Evolutionary conservation across 1,140 invertebrate genomes (phyloP).

Genomic region (Nixonia krombeini): DNA sequence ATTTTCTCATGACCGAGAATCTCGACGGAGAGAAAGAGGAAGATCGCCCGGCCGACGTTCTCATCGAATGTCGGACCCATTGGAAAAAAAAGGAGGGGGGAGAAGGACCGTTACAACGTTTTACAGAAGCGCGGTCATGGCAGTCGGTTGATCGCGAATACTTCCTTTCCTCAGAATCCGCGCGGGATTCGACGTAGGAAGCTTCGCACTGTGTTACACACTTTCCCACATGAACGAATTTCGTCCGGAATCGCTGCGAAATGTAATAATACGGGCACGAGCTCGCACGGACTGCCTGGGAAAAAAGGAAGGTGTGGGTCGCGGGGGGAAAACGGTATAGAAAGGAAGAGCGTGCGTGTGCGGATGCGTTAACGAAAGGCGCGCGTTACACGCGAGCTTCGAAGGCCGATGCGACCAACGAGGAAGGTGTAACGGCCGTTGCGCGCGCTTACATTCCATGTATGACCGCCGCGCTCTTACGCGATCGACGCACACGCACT

Average conservation of each 20-base stretch:
- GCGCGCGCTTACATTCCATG: constrained; percentile 9
- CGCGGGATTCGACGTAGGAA: too few relatives aligned
- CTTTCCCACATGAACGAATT: constrained; percentile 12
- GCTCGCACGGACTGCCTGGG: constrained; percentile 4
- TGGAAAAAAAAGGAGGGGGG: too few relatives aligned
- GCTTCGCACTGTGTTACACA: too few relatives aligned
- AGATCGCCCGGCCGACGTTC: too few relatives aligned
- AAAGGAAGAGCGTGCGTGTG: constrained; percentile 40
- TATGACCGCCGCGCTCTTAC: constrained; percentile 12
- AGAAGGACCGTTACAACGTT: too few relatives aligned
- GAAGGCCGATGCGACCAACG: constrained; percentile 30
- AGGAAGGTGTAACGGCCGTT: constrained; percentile 34
- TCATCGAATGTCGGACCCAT: too few relatives aligned
- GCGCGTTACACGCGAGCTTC: constrained; percentile 17
- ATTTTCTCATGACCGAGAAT: too few relatives aligned
- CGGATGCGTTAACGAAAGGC: constrained; percentile 34
- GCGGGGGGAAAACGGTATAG: constrained; percentile 23
- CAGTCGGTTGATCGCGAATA: too few relatives aligned
- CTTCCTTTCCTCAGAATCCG: too few relatives aligned
- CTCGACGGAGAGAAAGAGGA: too few relatives aligned
- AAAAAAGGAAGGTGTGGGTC: constrained; percentile 3
- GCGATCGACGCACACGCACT: constrained; percentile 6
- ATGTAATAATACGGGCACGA: constrained; percentile 29
- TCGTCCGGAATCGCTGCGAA: constrained; percentile 1
- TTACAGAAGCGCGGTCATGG: too few relatives aligned